These are phyloP conservation scores for Mythimna lalbum DNA, from an alignment of 2,888 invertebrate species.

Conservation along the genomic window DNA sequence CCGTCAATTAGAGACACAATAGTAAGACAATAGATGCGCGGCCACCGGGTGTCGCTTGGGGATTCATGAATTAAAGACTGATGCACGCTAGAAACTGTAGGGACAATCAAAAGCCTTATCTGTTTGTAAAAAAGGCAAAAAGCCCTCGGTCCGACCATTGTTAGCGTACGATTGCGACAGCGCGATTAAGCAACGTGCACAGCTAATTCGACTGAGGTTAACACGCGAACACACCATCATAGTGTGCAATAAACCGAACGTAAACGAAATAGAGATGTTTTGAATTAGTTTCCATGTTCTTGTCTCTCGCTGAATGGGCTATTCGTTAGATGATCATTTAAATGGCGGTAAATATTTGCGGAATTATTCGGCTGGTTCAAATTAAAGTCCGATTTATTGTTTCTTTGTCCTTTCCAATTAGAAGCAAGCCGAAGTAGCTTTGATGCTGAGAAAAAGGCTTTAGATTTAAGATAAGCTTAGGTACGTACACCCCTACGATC, in stretches of 20 bases:
- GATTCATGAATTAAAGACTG: no score
- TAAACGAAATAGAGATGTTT: constrained; percentile 75
- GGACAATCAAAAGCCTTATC: constrained; percentile 80
- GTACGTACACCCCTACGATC: constrained; percentile 30
- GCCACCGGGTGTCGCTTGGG: no score
- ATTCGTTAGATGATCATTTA: constrained; percentile 43
- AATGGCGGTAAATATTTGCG: constrained; percentile 48
- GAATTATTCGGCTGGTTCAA: constrained; percentile 10
- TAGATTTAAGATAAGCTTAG: constrained; percentile 8
- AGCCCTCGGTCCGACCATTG: constrained; percentile 77
- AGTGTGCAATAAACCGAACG: constrained; percentile 69
- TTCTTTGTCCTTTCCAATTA: constrained; percentile 39
- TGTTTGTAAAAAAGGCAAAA: constrained; percentile 74
- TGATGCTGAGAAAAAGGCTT: constrained; percentile 2
- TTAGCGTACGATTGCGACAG: constrained; percentile 81
- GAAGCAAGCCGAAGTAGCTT: constrained; percentile 7
- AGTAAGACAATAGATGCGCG: no score
- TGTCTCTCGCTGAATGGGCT: constrained; percentile 33
- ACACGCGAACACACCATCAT: constrained; percentile 84
- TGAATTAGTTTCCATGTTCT: constrained; percentile 55
- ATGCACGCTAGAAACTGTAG: constrained; percentile 76
- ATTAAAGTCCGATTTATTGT: constrained; percentile 29
- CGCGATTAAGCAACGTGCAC: constrained; percentile 78
- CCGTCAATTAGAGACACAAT: no score
- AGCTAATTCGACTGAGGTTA: constrained; percentile 79